Percentiles rank a stretch among this genome's conserved stretches.
These are phyloP conservation scores for Morelia viridis DNA, from an alignment of 2,797 vertebrate genomes.

Conservation along the genomic window DNA sequence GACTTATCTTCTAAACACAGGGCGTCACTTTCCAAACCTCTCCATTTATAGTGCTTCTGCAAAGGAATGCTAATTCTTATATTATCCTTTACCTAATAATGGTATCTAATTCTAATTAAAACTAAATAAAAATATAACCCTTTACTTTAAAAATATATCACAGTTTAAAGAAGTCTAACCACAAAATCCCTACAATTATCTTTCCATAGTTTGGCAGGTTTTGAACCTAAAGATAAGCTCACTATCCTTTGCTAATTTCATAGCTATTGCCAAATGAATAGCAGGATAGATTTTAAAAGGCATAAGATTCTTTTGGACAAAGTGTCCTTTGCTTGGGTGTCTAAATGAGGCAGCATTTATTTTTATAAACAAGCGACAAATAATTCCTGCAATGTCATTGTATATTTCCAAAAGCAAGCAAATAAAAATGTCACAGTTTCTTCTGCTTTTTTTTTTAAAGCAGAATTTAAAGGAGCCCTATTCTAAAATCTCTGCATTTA, in stretches of 20 bases:
- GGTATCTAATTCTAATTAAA: too few relatives aligned
- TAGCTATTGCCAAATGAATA: not conserved
- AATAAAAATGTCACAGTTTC: not conserved
- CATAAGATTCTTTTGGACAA: not conserved
- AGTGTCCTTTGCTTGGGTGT: not conserved
- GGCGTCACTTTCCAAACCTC: too few relatives aligned
- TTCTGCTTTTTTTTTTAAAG: not conserved
- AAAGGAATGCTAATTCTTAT: too few relatives aligned
- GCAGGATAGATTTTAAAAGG: not conserved
- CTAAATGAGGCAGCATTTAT: not conserved
- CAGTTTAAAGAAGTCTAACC: too few relatives aligned
- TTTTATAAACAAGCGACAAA: not conserved
- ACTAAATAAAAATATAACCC: too few relatives aligned
- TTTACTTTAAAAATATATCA: too few relatives aligned
- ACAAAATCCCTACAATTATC: too few relatives aligned
- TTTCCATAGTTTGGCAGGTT: not conserved
- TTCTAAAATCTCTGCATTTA: not conserved
- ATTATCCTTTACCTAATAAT: too few relatives aligned
- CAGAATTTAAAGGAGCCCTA: not conserved
- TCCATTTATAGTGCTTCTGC: too few relatives aligned
- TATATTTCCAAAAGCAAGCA: not conserved
- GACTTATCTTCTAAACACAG: too few relatives aligned
- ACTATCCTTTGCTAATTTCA: not conserved
- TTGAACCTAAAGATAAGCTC: not conserved
- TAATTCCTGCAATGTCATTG: not conserved